phyloP scores from a whole-genome alignment of 37 sponge, comb jelly and placozoan species.

The Mnemiopsis leidyi region DNA sequence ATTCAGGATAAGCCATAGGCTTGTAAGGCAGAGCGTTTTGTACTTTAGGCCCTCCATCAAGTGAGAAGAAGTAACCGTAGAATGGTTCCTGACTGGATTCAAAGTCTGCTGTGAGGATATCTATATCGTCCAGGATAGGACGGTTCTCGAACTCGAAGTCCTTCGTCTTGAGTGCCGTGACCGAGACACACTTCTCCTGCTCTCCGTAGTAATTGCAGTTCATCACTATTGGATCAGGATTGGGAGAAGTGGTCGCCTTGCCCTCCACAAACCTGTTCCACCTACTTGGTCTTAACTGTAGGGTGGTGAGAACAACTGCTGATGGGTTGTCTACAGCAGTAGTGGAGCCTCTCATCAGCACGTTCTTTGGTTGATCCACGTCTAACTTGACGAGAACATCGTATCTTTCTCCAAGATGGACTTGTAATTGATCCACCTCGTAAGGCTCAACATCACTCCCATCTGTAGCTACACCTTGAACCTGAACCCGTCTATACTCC shows the following conservation, averaged over 20 bases:
- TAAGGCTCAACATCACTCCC: conserved; percentile 70
- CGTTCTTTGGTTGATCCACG: background rate
- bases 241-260: background rate
- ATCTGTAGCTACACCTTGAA: conserved; percentile 80
- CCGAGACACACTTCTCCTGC: background rate
- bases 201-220: background rate
- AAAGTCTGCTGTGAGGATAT: background rate
- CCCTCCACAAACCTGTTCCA: background rate
- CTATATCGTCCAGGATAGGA: background rate
- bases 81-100: background rate
- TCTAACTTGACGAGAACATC: conserved; percentile 71
- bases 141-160: background rate
- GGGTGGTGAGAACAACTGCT: background rate
- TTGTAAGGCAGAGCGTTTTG: background rate
- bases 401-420: conserved; percentile 82
- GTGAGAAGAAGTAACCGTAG: background rate
- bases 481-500: conserved; percentile 77
- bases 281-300: background rate
- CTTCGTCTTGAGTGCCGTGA: background rate
- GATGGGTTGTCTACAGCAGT: background rate
- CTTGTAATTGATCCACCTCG: conserved; percentile 69
- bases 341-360: background rate
- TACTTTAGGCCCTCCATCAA: background rate
- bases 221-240: background rate
- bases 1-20: background rate